A percentile compares a stretch with the other conserved stretches of the same genome.
These are phyloP conservation scores for Hipposideros larvatus DNA, from an alignment of 2,797 vertebrate genomes.

Conservation along the genomic window DNA sequence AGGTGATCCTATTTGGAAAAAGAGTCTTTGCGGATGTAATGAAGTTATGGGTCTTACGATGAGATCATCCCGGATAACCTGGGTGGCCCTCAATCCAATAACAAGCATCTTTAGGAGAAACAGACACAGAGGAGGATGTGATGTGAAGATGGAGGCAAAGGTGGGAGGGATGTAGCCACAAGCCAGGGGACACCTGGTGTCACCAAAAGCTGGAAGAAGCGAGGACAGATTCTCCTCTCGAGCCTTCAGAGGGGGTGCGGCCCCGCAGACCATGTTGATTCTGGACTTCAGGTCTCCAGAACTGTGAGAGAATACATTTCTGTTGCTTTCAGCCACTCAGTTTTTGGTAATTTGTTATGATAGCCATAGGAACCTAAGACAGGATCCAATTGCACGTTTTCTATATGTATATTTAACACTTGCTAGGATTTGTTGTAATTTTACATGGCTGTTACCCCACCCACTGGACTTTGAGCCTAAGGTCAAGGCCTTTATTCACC, in stretches of 20 bases:
- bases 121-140: not conserved
- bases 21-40: not conserved
- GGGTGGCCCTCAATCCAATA: not conserved
- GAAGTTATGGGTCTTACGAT: not conserved
- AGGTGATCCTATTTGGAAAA: not conserved
- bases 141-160: not conserved
- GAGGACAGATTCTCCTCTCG: fast-evolving
- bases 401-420: not conserved
- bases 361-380: not conserved
- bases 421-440: not conserved
- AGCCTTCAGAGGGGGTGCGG: not conserved
- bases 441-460: not conserved
- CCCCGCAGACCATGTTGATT: not conserved
- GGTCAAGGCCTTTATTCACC: not conserved
- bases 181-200: not conserved
- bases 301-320: not conserved
- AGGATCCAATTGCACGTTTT: not conserved
- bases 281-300: not conserved
- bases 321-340: not conserved
- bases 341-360: not conserved
- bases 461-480: not conserved
- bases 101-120: not conserved
- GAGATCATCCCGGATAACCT: not conserved
- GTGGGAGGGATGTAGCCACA: too few relatives aligned
- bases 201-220: not conserved